Percentiles rank a stretch among this genome's conserved stretches.
Conservation (phyloP, 2,113 vertebrate genomes). For the Carassius gibelio region DNA sequence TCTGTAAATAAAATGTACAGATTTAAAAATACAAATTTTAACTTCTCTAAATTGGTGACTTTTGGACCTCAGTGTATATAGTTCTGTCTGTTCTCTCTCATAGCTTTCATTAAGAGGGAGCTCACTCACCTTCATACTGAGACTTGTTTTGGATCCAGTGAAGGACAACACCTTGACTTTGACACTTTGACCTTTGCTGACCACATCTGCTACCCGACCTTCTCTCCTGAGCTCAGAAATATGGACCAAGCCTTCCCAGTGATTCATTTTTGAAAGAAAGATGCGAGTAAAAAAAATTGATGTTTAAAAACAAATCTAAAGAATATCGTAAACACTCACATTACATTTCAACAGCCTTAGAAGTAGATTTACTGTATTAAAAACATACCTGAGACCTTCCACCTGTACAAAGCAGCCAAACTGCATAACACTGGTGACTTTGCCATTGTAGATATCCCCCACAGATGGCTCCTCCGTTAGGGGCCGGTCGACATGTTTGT, state of each 20-base stretch:
- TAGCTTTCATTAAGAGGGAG: background rate
- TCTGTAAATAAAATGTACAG: background rate
- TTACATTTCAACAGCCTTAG: background rate
- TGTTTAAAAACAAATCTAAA: slow-evolving; percentile 53
- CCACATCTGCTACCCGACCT: slow-evolving; percentile 94
- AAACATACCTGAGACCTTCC: slow-evolving; percentile 87
- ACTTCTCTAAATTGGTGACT: background rate
- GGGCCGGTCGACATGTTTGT: slow-evolving; percentile 92
- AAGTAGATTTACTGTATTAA: background rate
- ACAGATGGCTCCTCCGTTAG: slow-evolving; percentile 93
- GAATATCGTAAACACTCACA: background rate
- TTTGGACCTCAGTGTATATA: background rate
- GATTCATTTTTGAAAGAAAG: slow-evolving; percentile 78
- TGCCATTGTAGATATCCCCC: slow-evolving; percentile 96
- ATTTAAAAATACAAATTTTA: no score
- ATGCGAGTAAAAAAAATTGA: background rate
- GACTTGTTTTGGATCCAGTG: slow-evolving; percentile 96
- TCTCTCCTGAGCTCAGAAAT: slow-evolving; percentile 95
- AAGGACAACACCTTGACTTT: slow-evolving; percentile 98
- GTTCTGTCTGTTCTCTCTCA: background rate
- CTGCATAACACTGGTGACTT: slow-evolving; percentile 98
- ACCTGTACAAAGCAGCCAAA: slow-evolving; percentile 98
- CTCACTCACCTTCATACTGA: slow-evolving; percentile 93
- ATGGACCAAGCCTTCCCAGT: slow-evolving; percentile 97
- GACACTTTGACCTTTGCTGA: slow-evolving; percentile 96